phyloP scores from a whole-genome alignment of 2,888 invertebrate genomes.

The Trimorus sp. region DNA sequence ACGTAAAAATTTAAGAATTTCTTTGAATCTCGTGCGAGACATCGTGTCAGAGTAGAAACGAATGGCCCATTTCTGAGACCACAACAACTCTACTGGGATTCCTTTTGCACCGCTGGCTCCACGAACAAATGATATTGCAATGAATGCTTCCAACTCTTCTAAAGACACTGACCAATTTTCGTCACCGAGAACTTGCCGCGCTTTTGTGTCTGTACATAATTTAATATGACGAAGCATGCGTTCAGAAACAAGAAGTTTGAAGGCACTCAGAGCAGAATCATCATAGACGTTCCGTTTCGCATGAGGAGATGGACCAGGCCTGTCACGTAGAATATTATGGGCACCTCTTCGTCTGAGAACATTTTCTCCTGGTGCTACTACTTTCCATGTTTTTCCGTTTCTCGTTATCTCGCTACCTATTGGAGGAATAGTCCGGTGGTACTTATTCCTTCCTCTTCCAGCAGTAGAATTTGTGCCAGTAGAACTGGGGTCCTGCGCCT shows the following conservation, averaged over 20 bases:
- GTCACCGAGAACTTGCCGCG: conserved; percentile 21
- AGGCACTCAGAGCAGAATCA: conserved; percentile 22
- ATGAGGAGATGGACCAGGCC: conserved; percentile 28
- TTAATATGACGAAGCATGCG: conserved; percentile 31
- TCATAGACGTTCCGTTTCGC: conserved; percentile 18
- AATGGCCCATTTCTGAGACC: conserved; percentile 28
- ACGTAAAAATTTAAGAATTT: conserved; percentile 58
- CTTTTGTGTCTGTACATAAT: conserved; percentile 35
- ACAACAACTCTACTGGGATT: conserved; percentile 14
- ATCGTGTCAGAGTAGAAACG: conserved; percentile 62
- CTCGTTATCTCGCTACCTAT: conserved; percentile 21
- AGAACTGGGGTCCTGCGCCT: background rate
- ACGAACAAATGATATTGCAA: conserved; percentile 25
- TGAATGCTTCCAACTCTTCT: conserved; percentile 36
- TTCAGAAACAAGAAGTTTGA: conserved; percentile 12
- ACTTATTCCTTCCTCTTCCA: conserved; percentile 15
- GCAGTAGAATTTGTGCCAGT: no score
- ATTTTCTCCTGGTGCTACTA: conserved; percentile 20
- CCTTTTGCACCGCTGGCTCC: conserved; percentile 24
- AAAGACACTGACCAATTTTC: conserved; percentile 20
- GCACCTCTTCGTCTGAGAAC: conserved; percentile 4
- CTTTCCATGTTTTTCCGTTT: conserved; percentile 25
- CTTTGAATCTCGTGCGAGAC: conserved; percentile 40
- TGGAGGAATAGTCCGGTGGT: conserved; percentile 13
- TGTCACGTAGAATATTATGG: conserved; percentile 26